Evolutionary conservation across 2,888 invertebrate genomes (phyloP).

Genomic region (Brenthis ino): DNA sequence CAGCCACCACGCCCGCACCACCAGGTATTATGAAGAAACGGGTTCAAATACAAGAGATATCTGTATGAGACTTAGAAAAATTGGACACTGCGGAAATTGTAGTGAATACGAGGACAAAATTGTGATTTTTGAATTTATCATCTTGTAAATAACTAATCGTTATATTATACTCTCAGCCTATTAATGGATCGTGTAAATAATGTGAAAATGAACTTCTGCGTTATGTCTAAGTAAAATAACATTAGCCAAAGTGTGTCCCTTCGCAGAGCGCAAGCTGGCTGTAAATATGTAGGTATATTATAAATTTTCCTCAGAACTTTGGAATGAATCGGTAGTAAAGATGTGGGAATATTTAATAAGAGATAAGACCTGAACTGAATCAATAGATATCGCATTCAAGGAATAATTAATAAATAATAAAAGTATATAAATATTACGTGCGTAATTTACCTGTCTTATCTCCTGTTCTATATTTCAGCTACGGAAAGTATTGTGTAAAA

Average conservation of each 20-base stretch:
- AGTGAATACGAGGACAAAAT: conserved; percentile 74
- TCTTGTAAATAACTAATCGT: conserved; percentile 36
- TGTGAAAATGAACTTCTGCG: conserved; percentile 40
- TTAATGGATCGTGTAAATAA: conserved; percentile 45
- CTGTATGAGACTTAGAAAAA: conserved; percentile 85
- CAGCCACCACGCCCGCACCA: conserved; percentile 81
- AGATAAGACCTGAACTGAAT: conserved; percentile 8
- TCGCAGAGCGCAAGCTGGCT: conserved; percentile 48
- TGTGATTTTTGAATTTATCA: conserved; percentile 58
- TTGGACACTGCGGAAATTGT: conserved; percentile 70
- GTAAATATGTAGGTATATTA: conserved; percentile 50
- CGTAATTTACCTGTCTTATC: conserved; percentile 25
- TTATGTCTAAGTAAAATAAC: conserved; percentile 34
- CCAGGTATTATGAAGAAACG: conserved; percentile 92
- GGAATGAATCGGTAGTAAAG: conserved; percentile 17
- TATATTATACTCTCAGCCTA: conserved; percentile 38
- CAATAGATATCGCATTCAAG: not conserved
- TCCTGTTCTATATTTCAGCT: conserved; percentile 29
- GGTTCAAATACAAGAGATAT: conserved; percentile 96
- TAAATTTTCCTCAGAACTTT: conserved; percentile 13
- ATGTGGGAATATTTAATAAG: conserved; percentile 23
- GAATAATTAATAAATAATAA: not conserved
- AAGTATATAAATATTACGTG: not conserved
- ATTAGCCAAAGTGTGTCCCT: conserved; percentile 21
- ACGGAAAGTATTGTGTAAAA: conserved; percentile 17